Evolutionary conservation across 92 coral and sea anemone species (phyloP), one percentile per base, ranked within the genome.

Genomic region (Parazoanthus swiftii): DNA sequence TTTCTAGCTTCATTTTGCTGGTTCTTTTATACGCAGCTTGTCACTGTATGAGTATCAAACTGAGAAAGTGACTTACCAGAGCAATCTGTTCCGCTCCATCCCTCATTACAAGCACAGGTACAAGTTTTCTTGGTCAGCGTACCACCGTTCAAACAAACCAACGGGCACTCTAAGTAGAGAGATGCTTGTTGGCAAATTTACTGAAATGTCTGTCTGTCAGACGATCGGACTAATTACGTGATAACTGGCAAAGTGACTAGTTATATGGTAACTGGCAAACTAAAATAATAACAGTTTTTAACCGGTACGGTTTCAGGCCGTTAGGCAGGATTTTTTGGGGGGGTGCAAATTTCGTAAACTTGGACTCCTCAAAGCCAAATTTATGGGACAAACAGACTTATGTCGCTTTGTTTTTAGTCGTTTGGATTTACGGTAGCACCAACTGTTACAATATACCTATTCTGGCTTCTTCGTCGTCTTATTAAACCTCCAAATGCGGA

Each of bases 31-130:
- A 58, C 66, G 66, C 66, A 3, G 16, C 14, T 20, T 58, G 20
- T 58, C 66, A 3, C 66, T 20, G 4, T 58, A 15, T 14, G 3
- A 58, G 21, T 15, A 58, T 14, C 20, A 58, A 58, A 58, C 4
- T 3, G 21, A 58, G 23, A 58, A 58, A 14, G 16, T 44, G 18
- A 66, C 82, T 79, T 80, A 91, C 96, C 96, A 79, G 94, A 91
- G 79, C 96, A 93, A 85, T 93, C 96, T 68, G 92, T 90, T 73
- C 93, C 94, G 73, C 85, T 81, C 91, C 91, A 88, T 36, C 94
- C 92, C 2, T 87, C 46, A 14, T 74, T 79, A 21, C 96, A 91
- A 18, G 84, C 66, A 81, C 95, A 93, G 26, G 79, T 83, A 65
- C 95, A 93, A 81, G 66, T 81, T 21, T 80, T 71, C 46, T 74